These are phyloP conservation scores for Protosalanx chinensis DNA, from an alignment of 2,797 vertebrate species.

Conservation along the genomic window DNA sequence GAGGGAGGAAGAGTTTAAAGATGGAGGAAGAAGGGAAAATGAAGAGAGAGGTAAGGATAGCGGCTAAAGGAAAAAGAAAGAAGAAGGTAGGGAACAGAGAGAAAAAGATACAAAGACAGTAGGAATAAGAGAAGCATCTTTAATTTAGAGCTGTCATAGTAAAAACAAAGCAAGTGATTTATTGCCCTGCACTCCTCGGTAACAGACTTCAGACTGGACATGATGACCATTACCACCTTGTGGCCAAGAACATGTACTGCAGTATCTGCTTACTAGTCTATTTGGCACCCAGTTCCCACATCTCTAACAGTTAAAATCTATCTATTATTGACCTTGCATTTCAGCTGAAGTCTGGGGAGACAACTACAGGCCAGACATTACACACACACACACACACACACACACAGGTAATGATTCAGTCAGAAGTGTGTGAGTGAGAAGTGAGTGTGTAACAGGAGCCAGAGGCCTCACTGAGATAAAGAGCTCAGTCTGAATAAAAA, in stretches of 20 bases:
- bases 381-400: slow-evolving; percentile 28
- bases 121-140: background rate
- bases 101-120: background rate
- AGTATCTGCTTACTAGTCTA: background rate
- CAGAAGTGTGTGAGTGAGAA: background rate
- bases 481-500: slow-evolving; percentile 17
- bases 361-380: background rate
- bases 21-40: slow-evolving; percentile 12
- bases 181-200: too few relatives aligned
- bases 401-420: background rate
- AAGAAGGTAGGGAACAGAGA: too few relatives aligned
- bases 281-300: too few relatives aligned
- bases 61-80: slow-evolving; percentile 4
- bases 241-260: slow-evolving; percentile 41
- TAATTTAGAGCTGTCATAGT: background rate
- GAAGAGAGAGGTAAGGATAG: slow-evolving; percentile 17
- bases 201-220: slow-evolving; percentile 20
- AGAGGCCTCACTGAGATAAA: slow-evolving; percentile 3
- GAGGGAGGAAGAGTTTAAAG: slow-evolving; percentile 15
- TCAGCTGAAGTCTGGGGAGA: background rate
- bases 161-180: background rate
- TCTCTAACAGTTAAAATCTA: background rate
- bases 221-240: slow-evolving; percentile 58
- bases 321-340: slow-evolving; percentile 18
- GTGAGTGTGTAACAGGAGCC: background rate